Conservation (phyloP, 1,140 invertebrate species). For the Tetragonula clypearis region DNA sequence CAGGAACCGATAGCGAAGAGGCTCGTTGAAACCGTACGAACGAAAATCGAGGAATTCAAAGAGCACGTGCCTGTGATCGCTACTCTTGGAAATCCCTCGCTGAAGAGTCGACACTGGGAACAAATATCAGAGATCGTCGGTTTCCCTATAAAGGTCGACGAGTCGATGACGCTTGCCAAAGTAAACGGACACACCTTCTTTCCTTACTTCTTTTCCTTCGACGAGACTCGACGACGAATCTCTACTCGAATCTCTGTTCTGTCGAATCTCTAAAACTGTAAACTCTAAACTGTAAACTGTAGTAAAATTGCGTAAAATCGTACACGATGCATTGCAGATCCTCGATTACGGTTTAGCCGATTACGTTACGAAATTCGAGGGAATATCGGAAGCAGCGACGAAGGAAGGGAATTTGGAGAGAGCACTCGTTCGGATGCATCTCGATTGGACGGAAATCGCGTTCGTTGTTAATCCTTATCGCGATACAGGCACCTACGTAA, state of each 20-base stretch:
- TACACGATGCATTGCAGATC: conserved; percentile 78
- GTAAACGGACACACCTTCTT: conserved; percentile 47
- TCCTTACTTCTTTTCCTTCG: not conserved
- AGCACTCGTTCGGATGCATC: conserved; percentile 94
- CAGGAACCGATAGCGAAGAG: conserved; percentile 85
- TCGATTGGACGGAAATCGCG: conserved; percentile 94
- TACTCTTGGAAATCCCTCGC: conserved; percentile 96
- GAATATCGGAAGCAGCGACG: conserved; percentile 96
- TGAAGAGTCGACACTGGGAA: conserved; percentile 97
- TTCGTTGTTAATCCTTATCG: conserved; percentile 91
- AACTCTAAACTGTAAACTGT: too few relatives aligned
- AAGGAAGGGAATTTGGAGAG: conserved; percentile 97
- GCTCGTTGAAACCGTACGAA: conserved; percentile 85
- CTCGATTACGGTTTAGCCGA: conserved; percentile 96
- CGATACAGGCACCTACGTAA: conserved; percentile 95
- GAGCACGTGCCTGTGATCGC: conserved; percentile 95
- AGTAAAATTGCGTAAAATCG: too few relatives aligned
- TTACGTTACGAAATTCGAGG: conserved; percentile 95
- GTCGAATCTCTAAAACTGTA: not conserved
- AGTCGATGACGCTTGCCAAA: conserved; percentile 92
- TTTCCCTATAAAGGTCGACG: conserved; percentile 94
- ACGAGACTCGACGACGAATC: not conserved
- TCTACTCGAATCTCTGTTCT: too few relatives aligned
- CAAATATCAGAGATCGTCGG: conserved; percentile 97
- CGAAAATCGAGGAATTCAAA: conserved; percentile 94